Conservation (phyloP, 2,113 vertebrate species). For the Rhodinocichla rosea region DNA sequence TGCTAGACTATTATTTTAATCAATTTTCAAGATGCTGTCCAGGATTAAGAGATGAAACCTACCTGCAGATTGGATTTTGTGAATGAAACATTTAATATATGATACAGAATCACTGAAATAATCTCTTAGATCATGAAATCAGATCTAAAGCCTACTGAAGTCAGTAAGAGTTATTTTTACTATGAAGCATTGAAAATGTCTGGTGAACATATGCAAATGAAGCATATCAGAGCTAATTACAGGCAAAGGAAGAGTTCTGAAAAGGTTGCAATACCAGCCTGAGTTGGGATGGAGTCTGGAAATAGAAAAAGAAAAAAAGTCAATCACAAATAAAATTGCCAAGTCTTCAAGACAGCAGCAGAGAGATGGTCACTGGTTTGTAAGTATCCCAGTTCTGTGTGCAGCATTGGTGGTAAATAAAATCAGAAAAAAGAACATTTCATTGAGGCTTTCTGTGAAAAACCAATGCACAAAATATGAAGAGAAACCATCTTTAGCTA, state of each 20-base stretch:
- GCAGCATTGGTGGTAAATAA: neutral
- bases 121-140: neutral
- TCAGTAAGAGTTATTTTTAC: neutral
- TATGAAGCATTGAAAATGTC: neutral
- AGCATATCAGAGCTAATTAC: neutral
- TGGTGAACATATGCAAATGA: neutral
- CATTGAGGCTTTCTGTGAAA: neutral
- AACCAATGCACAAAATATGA: neutral
- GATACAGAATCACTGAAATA: neutral
- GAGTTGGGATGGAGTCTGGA: neutral
- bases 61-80: neutral
- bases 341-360: neutral
- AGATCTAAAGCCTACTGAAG: neutral
- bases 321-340: neutral
- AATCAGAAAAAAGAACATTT: neutral
- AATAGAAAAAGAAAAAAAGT: neutral
- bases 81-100: neutral
- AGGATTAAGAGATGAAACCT: neutral
- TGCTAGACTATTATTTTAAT: neutral
- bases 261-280: neutral
- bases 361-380: neutral
- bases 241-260: neutral
- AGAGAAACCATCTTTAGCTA: neutral
- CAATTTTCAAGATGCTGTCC: neutral
- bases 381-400: neutral